These are phyloP conservation scores for Conistra vaccinii DNA, from an alignment of 2,888 invertebrate species.

Conservation along the genomic window DNA sequence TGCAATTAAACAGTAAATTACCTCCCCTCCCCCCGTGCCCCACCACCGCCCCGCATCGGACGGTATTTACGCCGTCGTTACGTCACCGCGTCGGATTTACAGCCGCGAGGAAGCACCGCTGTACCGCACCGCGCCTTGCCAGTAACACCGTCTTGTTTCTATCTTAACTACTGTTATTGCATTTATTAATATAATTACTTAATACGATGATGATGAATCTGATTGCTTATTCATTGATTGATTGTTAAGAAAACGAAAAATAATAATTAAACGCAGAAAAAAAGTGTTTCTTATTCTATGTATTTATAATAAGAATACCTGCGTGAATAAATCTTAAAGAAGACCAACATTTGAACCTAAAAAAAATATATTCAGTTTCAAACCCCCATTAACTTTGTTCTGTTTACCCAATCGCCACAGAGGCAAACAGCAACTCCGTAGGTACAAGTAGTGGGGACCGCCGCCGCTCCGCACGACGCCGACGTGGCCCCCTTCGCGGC, in stretches of 20 bases:
- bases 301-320: too few relatives aligned
- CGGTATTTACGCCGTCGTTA: constrained; percentile 82
- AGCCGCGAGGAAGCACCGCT: constrained; percentile 30
- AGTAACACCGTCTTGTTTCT: constrained; percentile 1
- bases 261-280: too few relatives aligned
- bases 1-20: constrained; percentile 82
- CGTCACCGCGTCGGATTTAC: constrained; percentile 79
- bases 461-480: neutral
- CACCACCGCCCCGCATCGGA: constrained; percentile 23
- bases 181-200: neutral
- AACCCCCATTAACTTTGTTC: neutral
- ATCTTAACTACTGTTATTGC: too few relatives aligned
- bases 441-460: constrained; percentile 1
- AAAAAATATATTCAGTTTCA: neutral
- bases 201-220: neutral
- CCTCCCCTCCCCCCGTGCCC: constrained; percentile 53
- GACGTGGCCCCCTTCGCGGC: constrained; percentile 11
- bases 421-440: constrained; percentile 19
- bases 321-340: neutral
- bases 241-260: too few relatives aligned
- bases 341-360: neutral
- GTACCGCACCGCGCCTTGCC: constrained; percentile 7
- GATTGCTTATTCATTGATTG: neutral
- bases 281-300: too few relatives aligned
- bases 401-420: constrained; percentile 12